phyloP scores from a whole-genome alignment of 2,888 invertebrate genomes.

The Stenurella melanura region DNA sequence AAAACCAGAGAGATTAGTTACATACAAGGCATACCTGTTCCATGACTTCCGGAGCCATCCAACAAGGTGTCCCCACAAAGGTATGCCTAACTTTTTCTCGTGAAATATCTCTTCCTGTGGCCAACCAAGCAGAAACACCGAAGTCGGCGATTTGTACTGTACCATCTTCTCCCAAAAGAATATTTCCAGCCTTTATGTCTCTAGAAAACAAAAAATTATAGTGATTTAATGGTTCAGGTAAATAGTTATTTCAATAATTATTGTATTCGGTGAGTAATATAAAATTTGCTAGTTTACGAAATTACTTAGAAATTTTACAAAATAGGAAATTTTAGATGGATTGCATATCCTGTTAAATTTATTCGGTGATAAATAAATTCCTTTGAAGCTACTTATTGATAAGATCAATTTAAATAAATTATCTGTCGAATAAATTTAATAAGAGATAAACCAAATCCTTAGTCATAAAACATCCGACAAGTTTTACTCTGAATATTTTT shows the following conservation, averaged over 20 bases:
- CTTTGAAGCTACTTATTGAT: too few species aligned
- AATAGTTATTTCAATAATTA: not conserved
- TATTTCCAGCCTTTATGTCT: conserved; percentile 98
- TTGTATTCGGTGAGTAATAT: too few species aligned
- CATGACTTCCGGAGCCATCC: conserved; percentile 99
- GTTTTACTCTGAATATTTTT: too few species aligned
- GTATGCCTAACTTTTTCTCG: conserved; percentile 97
- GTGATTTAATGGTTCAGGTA: not conserved
- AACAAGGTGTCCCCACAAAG: conserved; percentile 99
- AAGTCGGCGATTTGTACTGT: conserved; percentile 99
- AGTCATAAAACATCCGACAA: too few species aligned
- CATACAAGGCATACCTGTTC: conserved; percentile 81
- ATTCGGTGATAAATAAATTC: too few species aligned
- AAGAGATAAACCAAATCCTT: too few species aligned
- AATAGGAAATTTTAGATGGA: too few species aligned
- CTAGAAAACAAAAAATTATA: conserved; percentile 72
- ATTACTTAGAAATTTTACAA: too few species aligned
- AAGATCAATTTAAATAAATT: too few species aligned
- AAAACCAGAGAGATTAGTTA: conserved; percentile 21
- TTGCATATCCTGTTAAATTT: too few species aligned
- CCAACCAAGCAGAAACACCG: conserved; percentile 98
- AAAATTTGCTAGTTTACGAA: too few species aligned
- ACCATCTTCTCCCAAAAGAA: conserved; percentile 96
- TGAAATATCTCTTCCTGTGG: conserved; percentile 94
- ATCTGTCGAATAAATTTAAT: too few species aligned